Evolutionary conservation across 2,797 vertebrate species (phyloP).

Genomic region (Mormyrops boulengeri): DNA sequence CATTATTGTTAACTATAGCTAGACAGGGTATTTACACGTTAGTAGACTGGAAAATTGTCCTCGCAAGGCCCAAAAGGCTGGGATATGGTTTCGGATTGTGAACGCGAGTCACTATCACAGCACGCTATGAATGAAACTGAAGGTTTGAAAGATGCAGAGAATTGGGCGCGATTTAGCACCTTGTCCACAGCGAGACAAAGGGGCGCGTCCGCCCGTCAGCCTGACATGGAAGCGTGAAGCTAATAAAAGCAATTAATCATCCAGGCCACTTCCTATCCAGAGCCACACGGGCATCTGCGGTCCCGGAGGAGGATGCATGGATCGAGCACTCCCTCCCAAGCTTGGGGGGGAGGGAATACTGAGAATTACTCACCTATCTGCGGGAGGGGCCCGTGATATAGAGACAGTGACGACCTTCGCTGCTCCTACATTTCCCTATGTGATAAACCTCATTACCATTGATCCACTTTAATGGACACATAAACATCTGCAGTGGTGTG

Average conservation of each 20-base stretch:
- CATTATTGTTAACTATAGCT: background rate
- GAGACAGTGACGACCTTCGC: background rate
- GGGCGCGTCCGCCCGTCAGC: background rate
- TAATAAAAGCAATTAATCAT: conserved; percentile 4
- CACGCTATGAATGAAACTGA: background rate
- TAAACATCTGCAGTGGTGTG: background rate
- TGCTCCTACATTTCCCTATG: conserved; percentile 14
- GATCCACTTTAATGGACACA: conserved; percentile 23
- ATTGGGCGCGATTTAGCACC: background rate
- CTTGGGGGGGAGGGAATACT: background rate
- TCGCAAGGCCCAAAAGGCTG: background rate
- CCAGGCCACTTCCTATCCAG: background rate
- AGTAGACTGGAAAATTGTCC: background rate
- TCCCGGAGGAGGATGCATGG: background rate
- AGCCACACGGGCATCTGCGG: background rate
- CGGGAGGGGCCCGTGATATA: background rate
- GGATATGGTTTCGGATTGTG: background rate
- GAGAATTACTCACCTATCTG: background rate
- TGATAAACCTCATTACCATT: conserved; percentile 28
- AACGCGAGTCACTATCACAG: background rate
- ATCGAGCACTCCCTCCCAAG: background rate
- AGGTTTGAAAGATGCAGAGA: background rate
- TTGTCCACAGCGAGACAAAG: background rate
- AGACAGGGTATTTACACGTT: background rate
- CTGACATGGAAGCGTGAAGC: background rate